Base-by-base conservation (phyloP, 2,797 vertebrate species). In the Galagoides demidoff region DNA sequence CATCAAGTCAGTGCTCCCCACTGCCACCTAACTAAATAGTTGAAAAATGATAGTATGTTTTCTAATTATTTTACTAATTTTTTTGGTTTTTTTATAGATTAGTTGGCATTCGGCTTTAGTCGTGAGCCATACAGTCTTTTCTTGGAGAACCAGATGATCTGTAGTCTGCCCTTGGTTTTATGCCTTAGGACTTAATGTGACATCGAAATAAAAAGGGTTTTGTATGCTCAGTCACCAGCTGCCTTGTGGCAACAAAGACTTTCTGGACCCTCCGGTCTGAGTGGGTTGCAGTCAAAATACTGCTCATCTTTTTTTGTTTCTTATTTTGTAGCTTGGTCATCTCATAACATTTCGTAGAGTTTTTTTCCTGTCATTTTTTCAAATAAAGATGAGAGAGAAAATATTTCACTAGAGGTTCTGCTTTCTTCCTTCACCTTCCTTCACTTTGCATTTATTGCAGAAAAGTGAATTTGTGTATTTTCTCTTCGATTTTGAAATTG, bases 121-220 rank as follows among this genome's bases (percentile, higher is more conserved):
- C 85, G 27, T 70, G 70, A 79, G 55, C 31, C 2, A 4, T 64
- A 6, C 31, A 77, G 43, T 88, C 43, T 77, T 57, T 64, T 89
- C 39, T 94, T 87, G 10, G 49, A 61, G 43, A 95, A 77, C 34
- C 14, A 82, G 77, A 76, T 20, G 10, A 59, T 88, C 12, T 45
- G 2, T 16, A 61, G 29, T 87, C 66, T 22, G 73, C 14, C 25
- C 10, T 73, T 71, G 57, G 27, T 82, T 95, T 95, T 82, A 61
- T 70, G 81, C 73, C 49, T 17, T 25, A 92, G 84, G n/a, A 79
- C 89, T 95, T 83, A 95, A 95, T 79, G 52, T 91, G 90, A 76
- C 71, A 23, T 43, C 78, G 83, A 78, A 92, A 87, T 92, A 37
- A 95, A 96, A 95, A 94, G 57, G 55, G 52, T 90, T 98, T 95